These are phyloP conservation scores for Carcharodon carcharias DNA, from an alignment of 2,797 vertebrate genomes.

Conservation along the genomic window DNA sequence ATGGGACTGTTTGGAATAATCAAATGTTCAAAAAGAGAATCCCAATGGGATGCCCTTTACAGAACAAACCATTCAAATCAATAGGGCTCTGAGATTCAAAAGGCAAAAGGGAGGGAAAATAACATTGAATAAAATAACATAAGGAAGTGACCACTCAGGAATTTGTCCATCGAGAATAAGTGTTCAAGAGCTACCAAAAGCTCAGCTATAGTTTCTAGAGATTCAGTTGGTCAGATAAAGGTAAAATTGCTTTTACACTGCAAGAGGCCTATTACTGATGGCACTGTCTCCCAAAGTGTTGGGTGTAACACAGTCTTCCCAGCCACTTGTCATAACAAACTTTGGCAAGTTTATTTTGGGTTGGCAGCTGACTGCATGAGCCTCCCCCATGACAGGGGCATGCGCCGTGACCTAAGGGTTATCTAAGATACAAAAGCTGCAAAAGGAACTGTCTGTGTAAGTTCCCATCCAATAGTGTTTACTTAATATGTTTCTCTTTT, in stretches of 20 bases:
- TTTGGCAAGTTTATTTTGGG: not conserved
- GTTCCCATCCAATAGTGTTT: not conserved
- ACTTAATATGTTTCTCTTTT: not conserved
- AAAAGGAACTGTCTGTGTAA: too few relatives aligned
- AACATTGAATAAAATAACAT: not conserved
- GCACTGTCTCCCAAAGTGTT: not conserved
- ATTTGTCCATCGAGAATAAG: not conserved
- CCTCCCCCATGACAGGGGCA: not conserved
- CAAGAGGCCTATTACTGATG: not conserved
- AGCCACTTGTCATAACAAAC: not conserved
- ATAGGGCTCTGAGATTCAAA: not conserved
- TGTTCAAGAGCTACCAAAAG: not conserved
- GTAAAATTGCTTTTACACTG: not conserved
- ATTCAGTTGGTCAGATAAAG: not conserved
- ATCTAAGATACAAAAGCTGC: not conserved
- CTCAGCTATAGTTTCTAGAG: not conserved
- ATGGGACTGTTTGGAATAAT: too few relatives aligned
- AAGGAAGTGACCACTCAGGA: not conserved
- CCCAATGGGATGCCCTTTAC: not conserved
- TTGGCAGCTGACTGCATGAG: not conserved
- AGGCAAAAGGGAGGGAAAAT: not conserved
- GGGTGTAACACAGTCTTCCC: not conserved
- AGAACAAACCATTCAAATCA: not conserved
- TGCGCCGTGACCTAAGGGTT: not conserved
- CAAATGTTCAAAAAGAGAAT: too few relatives aligned